Evolutionary conservation across 2,113 vertebrate genomes (phyloP).

Genomic region (Corythoichthys haematopterus): DNA sequence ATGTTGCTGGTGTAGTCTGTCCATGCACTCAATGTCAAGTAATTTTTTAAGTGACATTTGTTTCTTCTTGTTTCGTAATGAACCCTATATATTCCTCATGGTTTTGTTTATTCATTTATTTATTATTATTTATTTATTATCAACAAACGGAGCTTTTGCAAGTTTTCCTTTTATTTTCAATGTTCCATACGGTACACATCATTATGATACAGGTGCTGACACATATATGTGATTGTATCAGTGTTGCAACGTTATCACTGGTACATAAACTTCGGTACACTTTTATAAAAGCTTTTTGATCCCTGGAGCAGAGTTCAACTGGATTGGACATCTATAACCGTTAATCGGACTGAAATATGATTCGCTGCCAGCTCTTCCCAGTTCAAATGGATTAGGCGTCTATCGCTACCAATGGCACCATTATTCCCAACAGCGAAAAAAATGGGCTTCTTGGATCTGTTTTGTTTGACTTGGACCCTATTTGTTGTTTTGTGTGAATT

Average conservation of each 20-base stretch:
- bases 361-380: no score
- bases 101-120: slow-evolving; percentile 51
- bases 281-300: no score
- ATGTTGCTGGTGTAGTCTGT: not conserved
- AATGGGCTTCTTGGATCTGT: no score
- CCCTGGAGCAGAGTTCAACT: no score
- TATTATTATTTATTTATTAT: slow-evolving; percentile 46
- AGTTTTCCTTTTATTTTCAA: not conserved
- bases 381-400: no score
- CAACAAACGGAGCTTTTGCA: not conserved
- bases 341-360: no score
- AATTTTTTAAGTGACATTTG: slow-evolving; percentile 22
- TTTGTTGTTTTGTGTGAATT: not conserved
- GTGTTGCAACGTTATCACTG: not conserved
- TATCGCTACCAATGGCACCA: not conserved
- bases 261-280: no score
- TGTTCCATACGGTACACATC: not conserved
- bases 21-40: not conserved
- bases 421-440: not conserved
- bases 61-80: slow-evolving; percentile 2
- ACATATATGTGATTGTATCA: not conserved
- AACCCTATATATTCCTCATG: not conserved
- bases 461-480: no score
- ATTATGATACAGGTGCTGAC: not conserved
- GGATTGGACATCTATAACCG: no score